Base-by-base conservation (phyloP, 2,113 vertebrate genomes). In the Pseudopodoces humilis region DNA sequence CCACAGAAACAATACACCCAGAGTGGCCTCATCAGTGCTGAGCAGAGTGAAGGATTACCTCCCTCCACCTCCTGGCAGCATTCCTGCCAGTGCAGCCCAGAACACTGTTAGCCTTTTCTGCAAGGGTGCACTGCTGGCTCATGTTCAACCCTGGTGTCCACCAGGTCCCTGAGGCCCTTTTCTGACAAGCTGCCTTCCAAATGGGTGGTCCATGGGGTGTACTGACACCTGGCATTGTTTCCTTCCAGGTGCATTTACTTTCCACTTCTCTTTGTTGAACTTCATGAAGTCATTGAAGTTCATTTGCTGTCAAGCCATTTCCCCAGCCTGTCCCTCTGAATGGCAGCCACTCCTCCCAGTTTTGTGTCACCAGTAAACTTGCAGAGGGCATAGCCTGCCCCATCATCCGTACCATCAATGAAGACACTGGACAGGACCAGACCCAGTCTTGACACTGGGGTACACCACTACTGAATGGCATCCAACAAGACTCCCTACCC, bases 341-440 rank as follows among this genome's bases (percentile, higher is more conserved):
- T 0, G 0, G 50, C 50, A 85, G 35, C 19, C 50, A 20, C 30
- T 41, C 28, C 41, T 65, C n/a, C 12, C 69, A 74, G 30, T 56
- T n/a, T 47, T 1, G 5, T 65, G 43, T 21, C 43, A 49, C 37
- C 43, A 35, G 41, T 28, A 77, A 60, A 86, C 28, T 56, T 49
- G 41, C 52, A 77, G 41, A 71, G 11, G 47, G 37, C 25, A 58
- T 16, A 43, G 13, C 35, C 23, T 90, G 31, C 24, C 23, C 33
- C 30, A 56, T 24, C 53, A 67, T 44, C 46, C 0, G 0, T 56
- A 46, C 46, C 41, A 56, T 28, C 12, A 20, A 24, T 19, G 11
- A 69, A 25, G n/a, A 30, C n/a, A 27, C 1, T 33, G 20, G 37
- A 41, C 37, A 78, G 78, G 43, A 52, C 41, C 2, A 0, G 72